Conservation (phyloP, 2,888 invertebrate species). For the Troides oblongomaculatus region DNA sequence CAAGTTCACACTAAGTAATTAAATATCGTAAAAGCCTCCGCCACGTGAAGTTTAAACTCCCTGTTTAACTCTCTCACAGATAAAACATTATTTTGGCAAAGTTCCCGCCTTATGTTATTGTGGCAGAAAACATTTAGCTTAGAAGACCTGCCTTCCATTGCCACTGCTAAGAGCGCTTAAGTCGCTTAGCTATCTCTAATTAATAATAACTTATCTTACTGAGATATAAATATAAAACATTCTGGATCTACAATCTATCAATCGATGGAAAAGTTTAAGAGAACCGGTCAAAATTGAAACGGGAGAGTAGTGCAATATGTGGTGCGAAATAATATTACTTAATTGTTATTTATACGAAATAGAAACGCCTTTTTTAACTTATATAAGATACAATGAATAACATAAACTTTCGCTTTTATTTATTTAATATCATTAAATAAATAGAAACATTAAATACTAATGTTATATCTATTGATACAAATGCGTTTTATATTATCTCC, state of each 20-base stretch:
- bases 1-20: conserved; percentile 71
- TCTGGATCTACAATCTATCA: conserved; percentile 28
- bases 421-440: conserved; percentile 10
- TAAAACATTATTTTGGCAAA: conserved; percentile 4
- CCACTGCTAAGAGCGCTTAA: conserved; percentile 19
- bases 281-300: conserved; percentile 23
- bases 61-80: background rate
- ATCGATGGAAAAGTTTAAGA: conserved; percentile 24
- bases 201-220: conserved; percentile 25
- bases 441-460: conserved; percentile 26
- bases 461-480: conserved; percentile 23
- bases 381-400: conserved; percentile 3
- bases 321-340: conserved; percentile 10
- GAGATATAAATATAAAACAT: conserved; percentile 32
- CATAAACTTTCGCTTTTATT: conserved; percentile 12
- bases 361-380: background rate
- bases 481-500: conserved; percentile 23
- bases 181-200: conserved; percentile 24
- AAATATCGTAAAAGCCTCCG: conserved; percentile 49
- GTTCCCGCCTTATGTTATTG: conserved; percentile 5
- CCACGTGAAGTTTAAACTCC: conserved; percentile 1
- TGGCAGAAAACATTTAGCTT: conserved; percentile 1
- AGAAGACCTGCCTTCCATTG: conserved; percentile 7
- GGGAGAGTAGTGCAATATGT: conserved; percentile 16
- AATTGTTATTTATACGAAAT: conserved; percentile 14